Base-by-base conservation (phyloP, 1,140 invertebrate species). In the Drosophila repletoides region DNA sequence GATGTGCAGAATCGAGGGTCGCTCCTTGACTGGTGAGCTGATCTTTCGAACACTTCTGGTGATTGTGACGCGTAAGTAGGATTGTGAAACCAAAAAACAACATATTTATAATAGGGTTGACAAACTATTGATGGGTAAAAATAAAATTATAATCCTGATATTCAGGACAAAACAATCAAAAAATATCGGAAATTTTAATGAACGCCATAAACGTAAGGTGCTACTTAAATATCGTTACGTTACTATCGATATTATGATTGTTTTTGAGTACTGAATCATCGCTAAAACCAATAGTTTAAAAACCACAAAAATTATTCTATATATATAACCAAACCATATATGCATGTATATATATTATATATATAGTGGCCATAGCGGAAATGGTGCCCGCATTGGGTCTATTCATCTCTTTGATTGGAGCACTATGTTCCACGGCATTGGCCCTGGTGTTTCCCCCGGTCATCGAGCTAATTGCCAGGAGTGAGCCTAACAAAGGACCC, bases 361-460 rank as follows among this genome's bases (percentile, higher is more conserved):
- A 6, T 19, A 2, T 22, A 97, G 97, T 97, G 92, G 89, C 93
- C 4, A 91, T 98, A 46, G 97, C 97, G 0, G 94, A 95, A 53
- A 91, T 93, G 1, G 94, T 98, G 48, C 97, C 97, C 0, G 92
- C 96, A 63, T 90, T 99, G 58, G 95, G 95, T 12, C 91, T 97
- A 1, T 95, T 98, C 89, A 98, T 99, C 64, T 97, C 97, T 0
- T 91, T 98, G 40, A 95, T 98, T 36, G 97, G 97, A 1, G 96
- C 97, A 0, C 92, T 98, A 2, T 95, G 95, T 77, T 96, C 96
- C 53, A 96, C 96, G 24, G 94, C 96, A 0, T 91, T 98, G 38
- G 97, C 97, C 0, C 91, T 98, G 1, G 93, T 98, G n/a, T 96
- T 98, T 83, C 97, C 97, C 3, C 95, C 97, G 0, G 91, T 98